Base-by-base conservation (phyloP, 2,888 invertebrate species). In the Bruchidius siliquastri region DNA sequence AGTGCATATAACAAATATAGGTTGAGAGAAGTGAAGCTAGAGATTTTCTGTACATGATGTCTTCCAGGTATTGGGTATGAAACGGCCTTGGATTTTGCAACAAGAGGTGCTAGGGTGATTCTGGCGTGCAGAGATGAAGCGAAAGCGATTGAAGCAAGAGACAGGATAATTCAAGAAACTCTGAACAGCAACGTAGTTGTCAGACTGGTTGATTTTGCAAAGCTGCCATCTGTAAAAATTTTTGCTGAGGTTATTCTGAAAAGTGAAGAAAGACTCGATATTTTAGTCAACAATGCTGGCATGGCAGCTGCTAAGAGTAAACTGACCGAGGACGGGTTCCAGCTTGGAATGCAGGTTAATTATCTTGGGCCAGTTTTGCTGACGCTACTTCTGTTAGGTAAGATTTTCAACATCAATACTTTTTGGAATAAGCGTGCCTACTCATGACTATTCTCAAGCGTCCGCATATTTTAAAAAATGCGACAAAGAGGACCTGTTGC, bases 281-380 rank as follows among this genome's bases (percentile, higher is more conserved):
- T 92, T 10, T 84, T 92, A 66, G 87, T 92, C 20, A 91, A 92
- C 82, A 92, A 92, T 80, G 92, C 92, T 0, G 92, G 92, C 0
- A 87, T 88, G 0, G 88, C 86, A 18, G 88, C 88, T 0, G 81
- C 87, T 21, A 83, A 84, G 0, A 82, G 87, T 32, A 84, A 84
- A 68, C 83, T 83, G 69, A 91, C 92, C 0, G 87, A 88, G 75
- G 92, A 93, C 79, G 92, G 92, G 0, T 87, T 92, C 32, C 88
- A 92, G 26, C 82, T 87, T n/a, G 89, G 89, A 70, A 90, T 92
- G 88, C 92, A 92, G 77, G 89, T 91, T 21, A 94, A 94, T 79
- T 90, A 93, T 81, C 90, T 92, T 80, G 93, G 92, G 6, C 92
- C 91, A 10, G 94, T 93, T 82, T 85, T 94, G 22, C 85, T 94